Conservation (phyloP, 2,797 vertebrate genomes). For the Pantherophis vulpinus region DNA sequence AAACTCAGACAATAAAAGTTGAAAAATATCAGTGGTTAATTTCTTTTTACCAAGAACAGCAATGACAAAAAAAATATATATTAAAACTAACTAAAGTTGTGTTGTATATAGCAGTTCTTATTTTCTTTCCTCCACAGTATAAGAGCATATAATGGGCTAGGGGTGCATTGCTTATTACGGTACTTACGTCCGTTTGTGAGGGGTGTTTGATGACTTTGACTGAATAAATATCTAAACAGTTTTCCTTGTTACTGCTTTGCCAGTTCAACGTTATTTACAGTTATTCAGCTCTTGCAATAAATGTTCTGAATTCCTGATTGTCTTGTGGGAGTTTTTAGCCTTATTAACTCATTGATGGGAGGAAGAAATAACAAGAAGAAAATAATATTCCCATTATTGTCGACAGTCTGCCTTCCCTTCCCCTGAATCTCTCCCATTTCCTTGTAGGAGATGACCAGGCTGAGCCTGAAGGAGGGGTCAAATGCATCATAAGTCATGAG, state of each 20-base stretch:
- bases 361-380: neutral
- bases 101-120: constrained; percentile 93
- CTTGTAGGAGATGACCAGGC: neutral
- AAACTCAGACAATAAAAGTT: constrained; percentile 53
- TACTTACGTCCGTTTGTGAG: constrained; percentile 95
- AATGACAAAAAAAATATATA: constrained; percentile 45
- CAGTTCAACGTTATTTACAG: constrained; percentile 86
- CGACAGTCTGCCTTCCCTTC: too few species aligned
- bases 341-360: constrained; percentile 20
- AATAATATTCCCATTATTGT: constrained; percentile 17
- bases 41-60: constrained; percentile 79
- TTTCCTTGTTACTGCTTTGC: constrained; percentile 97
- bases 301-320: constrained; percentile 90
- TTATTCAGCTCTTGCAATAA: constrained; percentile 99
- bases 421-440: neutral
- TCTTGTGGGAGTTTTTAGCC: constrained; percentile 73
- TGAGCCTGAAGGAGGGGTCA: neutral
- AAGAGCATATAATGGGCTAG: constrained; percentile 80
- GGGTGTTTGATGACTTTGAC: constrained; percentile 90
- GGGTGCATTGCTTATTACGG: constrained; percentile 95
- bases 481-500: neutral
- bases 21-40: constrained; percentile 76
- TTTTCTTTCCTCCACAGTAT: constrained; percentile 87
- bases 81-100: constrained; percentile 62
- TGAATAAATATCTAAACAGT: constrained; percentile 98